Evolutionary conservation across 2,888 invertebrate species (phyloP), one percentile per base, ranked within the genome.

Genomic region (Parnassius orleans): DNA sequence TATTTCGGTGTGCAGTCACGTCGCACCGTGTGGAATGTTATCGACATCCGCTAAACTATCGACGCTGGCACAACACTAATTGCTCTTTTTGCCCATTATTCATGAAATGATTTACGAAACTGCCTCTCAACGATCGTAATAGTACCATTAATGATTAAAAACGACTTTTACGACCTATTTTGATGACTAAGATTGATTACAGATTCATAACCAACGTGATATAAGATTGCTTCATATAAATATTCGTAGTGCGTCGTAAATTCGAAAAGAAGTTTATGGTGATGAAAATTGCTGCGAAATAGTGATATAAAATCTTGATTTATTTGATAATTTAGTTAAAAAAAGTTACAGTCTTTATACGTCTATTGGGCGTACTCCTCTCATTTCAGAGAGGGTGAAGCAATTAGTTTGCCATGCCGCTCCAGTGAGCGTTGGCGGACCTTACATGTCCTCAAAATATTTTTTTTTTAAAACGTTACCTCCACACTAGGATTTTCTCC

Each of bases 1-100:
- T 76, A 82, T 85, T 86, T 80, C 82, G 81, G 77, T 81, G 81
- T 81, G 84, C 83, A 86, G 86, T 84, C 87, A 86, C 87, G 87
- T 87, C 79, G 80, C 72, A 77, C 77, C 78, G 79, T 71, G 74
- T 77, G 85, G 86, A 84, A 87, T 69, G 71, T 79, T 87, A 89
- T 90, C 89, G 89, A 90, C 89, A 87, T 88, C 84, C 87, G 86
- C 83, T 83, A 83, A 87, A 87, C 88, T 87, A 88, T 89, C 87
- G 87, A 88, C 86, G 79, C 73, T 74, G 77, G 84, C 80, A 78
- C 90, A 87, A 79, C 90, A 86, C 90, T 90, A 90, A 88, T 88
- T 88, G 87, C 82, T 83, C 83, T 87, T 87, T 90, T 90, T 74
- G 67, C 67, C 75, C 79, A 77, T 82, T 84, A 82, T 85, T 86